Evolutionary conservation across 1,140 invertebrate species (phyloP).

Genomic region (Tetramorium alpestre): DNA sequence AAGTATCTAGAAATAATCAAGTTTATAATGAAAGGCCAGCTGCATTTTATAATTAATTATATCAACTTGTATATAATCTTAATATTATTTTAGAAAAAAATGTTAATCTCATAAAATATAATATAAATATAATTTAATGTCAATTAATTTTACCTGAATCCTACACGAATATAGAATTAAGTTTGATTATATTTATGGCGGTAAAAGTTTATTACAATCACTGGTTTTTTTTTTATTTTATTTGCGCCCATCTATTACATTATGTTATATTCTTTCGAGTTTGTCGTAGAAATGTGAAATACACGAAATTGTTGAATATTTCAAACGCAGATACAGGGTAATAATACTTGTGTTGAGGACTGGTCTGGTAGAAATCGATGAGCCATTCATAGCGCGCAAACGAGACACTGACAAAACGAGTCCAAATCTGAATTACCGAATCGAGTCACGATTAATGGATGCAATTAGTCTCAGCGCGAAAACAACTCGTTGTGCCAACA

Average conservation of each 20-base stretch:
- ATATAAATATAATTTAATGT: neutral
- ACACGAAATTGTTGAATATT: neutral
- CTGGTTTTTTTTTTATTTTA: neutral
- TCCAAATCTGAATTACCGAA: constrained; percentile 72
- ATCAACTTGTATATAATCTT: neutral
- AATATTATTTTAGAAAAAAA: constrained; percentile 3
- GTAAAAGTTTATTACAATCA: neutral
- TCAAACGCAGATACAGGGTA: neutral
- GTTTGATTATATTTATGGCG: neutral
- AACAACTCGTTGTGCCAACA: constrained; percentile 57
- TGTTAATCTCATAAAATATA: neutral
- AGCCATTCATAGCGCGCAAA: constrained; percentile 61
- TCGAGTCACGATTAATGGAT: constrained; percentile 75
- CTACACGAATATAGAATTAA: neutral
- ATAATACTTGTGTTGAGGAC: constrained; percentile 16
- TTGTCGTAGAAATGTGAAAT: neutral
- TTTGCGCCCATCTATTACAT: neutral
- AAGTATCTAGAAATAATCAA: neutral
- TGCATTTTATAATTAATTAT: constrained; percentile 15
- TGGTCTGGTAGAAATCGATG: constrained; percentile 40
- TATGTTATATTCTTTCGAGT: neutral
- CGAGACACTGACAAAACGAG: constrained; percentile 63
- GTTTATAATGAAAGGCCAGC: neutral
- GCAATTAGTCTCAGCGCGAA: constrained; percentile 69
- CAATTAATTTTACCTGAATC: neutral